Base-by-base conservation (phyloP, 2,113 vertebrate genomes). In the Myrmecophaga tridactyla region DNA sequence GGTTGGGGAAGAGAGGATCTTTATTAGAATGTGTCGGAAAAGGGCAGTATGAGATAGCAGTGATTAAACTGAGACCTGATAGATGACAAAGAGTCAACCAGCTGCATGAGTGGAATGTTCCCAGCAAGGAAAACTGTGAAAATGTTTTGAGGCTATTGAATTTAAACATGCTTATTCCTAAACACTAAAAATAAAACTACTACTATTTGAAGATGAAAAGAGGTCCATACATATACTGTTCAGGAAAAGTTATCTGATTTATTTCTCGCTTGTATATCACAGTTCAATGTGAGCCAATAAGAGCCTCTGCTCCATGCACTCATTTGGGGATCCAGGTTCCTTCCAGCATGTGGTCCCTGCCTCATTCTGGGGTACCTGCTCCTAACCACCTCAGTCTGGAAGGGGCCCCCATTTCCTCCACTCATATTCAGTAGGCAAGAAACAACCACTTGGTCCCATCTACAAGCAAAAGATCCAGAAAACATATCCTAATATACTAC, bases 141-240 rank as follows among this genome's bases (percentile, higher is more conserved):
- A 82, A 92, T 80, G 41, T 23, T 83, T 75, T 1, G 0, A 93
- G 82, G 56, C 73, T 73, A 51, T 51, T 90, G 53, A 86, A 82
- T 96, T 82, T 78, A 73, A 95, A 80, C 56, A 58, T 56, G 62
- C 36, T 95, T 91, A 84, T 65, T 92, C 72, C 84, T 85, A 93
- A 92, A 88, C 41, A 91, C 34, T 95, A 90, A 94, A 97, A 95
- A 93, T 84, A 77, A 95, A 95, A 51, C 23, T 69, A 53, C 23
- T 90, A 58, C 81, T 41, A 90, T 93, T 90, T 81, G 25, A 88
- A 94, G 73, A 93, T 84, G 53, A 70, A 80, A 81, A 92, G 29
- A 67, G 85, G 12, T 4, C 36, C 18, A 1, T 41, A 39, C 17
- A 36, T 53, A 65, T 29, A 43, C 65, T 83, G 83, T 89, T 82